A percentile compares a stretch with the other conserved stretches of the same genome.
These are phyloP conservation scores for Galerucella nymphaeae DNA, from an alignment of 2,888 invertebrate species.

Conservation along the genomic window DNA sequence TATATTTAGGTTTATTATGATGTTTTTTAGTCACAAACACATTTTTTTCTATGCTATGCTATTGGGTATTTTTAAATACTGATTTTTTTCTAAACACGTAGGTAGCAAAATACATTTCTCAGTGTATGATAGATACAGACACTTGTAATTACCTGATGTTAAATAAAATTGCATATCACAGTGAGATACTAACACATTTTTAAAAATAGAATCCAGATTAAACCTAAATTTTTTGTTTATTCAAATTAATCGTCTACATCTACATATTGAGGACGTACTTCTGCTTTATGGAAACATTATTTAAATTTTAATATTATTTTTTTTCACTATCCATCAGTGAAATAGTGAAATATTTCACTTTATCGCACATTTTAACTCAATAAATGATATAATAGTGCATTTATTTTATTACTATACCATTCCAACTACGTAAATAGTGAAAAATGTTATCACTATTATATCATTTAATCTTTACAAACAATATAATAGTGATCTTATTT, in stretches of 20 bases:
- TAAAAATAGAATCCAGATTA: constrained; percentile 11
- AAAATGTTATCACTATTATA: no score
- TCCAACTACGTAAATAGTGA: no score
- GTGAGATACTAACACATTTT: not conserved
- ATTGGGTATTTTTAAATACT: constrained; percentile 15
- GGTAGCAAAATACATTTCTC: not conserved
- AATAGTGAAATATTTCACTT: no score
- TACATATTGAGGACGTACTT: no score
- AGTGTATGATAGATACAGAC: constrained; percentile 3
- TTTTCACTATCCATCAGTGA: no score
- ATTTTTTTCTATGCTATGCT: constrained; percentile 21
- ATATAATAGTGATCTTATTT: no score
- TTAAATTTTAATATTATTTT: not conserved
- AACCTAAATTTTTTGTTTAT: not conserved
- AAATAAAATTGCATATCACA: constrained; percentile 12
- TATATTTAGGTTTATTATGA: constrained; percentile 15
- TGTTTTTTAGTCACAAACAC: no score
- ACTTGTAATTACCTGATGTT: not conserved
- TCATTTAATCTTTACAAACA: no score
- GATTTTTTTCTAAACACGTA: not conserved
- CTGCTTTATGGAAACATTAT: not conserved
- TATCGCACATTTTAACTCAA: no score
- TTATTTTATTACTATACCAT: no score
- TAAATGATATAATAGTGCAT: no score
- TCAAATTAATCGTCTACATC: not conserved